phyloP scores from a whole-genome alignment of 1,140 invertebrate genomes.

The Tetragnatha versicolor region DNA sequence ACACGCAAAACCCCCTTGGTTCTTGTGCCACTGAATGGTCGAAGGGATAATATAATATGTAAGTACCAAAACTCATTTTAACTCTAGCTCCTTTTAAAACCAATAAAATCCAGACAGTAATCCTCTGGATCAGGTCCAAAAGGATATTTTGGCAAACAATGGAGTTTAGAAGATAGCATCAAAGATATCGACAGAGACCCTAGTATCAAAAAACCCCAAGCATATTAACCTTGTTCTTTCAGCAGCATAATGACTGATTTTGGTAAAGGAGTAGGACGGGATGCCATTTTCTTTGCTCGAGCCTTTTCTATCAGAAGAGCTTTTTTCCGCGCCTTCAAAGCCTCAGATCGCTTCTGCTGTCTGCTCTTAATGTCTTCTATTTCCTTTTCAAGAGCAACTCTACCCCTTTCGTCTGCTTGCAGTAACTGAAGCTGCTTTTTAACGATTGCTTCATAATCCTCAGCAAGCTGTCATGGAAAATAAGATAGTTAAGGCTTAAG shows the following conservation, averaged over 20 bases:
- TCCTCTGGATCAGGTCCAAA: background rate
- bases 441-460: constrained; percentile 28
- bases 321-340: background rate
- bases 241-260: constrained; percentile 4
- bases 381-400: constrained; percentile 14
- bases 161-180: background rate
- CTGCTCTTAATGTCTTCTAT: constrained; percentile 4
- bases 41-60: too few relatives aligned
- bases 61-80: too few relatives aligned
- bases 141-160: background rate
- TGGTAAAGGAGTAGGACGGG: constrained; percentile 18
- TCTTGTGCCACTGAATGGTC: too few relatives aligned
- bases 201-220: too few relatives aligned
- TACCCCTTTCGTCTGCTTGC: constrained; percentile 32
- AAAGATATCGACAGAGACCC: background rate
- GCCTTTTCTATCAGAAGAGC: constrained; percentile 24
- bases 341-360: background rate
- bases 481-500: too few relatives aligned
- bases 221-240: background rate
- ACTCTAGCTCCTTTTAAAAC: too few relatives aligned
- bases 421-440: constrained; percentile 34
- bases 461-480: constrained; percentile 8
- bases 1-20: too few relatives aligned
- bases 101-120: too few relatives aligned
- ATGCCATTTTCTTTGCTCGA: constrained; percentile 8